Base-by-base conservation (phyloP, 2,888 invertebrate genomes). In the Ptilodon capucinus region DNA sequence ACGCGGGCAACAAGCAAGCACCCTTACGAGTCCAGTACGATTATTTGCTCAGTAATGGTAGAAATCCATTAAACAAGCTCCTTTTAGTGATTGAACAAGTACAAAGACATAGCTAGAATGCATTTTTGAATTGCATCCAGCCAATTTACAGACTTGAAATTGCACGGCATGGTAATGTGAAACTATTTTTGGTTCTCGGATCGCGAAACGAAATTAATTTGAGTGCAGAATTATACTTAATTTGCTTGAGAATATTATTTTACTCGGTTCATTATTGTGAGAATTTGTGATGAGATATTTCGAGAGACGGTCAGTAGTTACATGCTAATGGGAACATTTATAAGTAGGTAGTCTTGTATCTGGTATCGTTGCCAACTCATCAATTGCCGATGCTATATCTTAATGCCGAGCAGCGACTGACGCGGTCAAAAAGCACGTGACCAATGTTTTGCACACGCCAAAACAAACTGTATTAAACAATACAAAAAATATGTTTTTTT, bases 51-150 rank as follows among this genome's bases (percentile, higher is more conserved):
- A 81, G 87, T 89, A 89, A 91, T 89, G 86, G 87, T 87, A 86
- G 87, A 90, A 89, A 90, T 88, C 89, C 90, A 90, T 90, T 91
- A 90, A 87, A 90, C 86, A 80, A 86, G 85, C 81, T 83, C 84
- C 89, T 89, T 89, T 90, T 89, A 89, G 87, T 85, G 88, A 89
- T 89, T 85, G 84, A 84, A 87, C 86, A 83, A 81, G 74, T 76
- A 79, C 79, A 86, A 82, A 81, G 83, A 82, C 79, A 78, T 67
- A 61, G 68, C 70, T 74, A 80, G 79, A 81, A 79, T 85, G 80
- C 76, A 82, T 84, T 86, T 85, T 86, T 82, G 85, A 84, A 89
- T 89, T 87, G 79, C 81, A 81, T 77, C 64, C 75, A 77, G 76
- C 74, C 84, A 84, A 84, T 86, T 86, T 85, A 75, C 81, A 68